Base-by-base conservation (phyloP, 2,797 vertebrate genomes). In the Peromyscus aztecus region DNA sequence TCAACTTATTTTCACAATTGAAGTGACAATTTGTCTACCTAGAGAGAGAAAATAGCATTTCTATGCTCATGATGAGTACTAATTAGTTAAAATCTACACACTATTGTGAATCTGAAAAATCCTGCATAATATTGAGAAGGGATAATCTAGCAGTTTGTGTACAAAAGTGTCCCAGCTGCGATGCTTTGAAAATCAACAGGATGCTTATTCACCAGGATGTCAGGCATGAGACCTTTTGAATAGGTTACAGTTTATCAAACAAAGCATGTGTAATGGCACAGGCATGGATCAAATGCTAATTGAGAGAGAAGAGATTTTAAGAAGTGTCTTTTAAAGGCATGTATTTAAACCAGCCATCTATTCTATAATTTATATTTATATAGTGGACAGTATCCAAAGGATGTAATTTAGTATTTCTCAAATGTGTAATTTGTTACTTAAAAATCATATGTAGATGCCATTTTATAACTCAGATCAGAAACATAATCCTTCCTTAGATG, bases 151-250 rank as follows among this genome's bases (percentile, higher is more conserved):
- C 52, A 67, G 24, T 2, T 61, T 91, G 52, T 29, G 85, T 93
- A 61, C 73, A 97, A 96, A 63, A 81, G 31, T 21, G 55, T 77
- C n/a, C 55, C 59, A 97, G 59, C 88, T 95, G 90, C 93, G 77
- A 93, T 52, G 61, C 46, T 96, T 89, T 92, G 81, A 93, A 97
- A 98, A 82, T 61, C 81, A 93, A 29, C 81, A 93, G 29, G 76
- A 90, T 77, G 23, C 0, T 91, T 88, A 71, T 29, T 89, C 81
- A 88, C 6, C 37, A 76, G 12, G 71, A 7, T 83, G 52, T 84
- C 55, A 90, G 75, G 24, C 59, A 75, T 23, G 40, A 55, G 31
- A 17, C 52, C 17, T 77, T 82, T 81, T 94, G 81, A 94, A 78
- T 89, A 93, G 27, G 29, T 90, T 80, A 91, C 14, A 71, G 24